Evolutionary conservation across 2,888 invertebrate genomes (phyloP).

Genomic region (Leptinotarsa rubiginosa): DNA sequence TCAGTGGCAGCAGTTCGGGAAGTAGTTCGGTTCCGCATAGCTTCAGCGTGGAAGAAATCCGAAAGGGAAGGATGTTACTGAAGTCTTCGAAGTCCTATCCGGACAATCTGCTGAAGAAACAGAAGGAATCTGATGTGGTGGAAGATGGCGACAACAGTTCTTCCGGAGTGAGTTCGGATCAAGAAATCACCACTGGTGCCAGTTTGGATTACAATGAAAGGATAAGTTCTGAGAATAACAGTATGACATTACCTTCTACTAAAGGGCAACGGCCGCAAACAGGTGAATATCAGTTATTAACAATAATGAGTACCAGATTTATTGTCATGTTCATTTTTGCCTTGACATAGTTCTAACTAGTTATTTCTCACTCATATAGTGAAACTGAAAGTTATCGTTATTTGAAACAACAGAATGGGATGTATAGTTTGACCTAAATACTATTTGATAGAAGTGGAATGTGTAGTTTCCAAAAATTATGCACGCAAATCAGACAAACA

Average conservation of each 20-base stretch:
- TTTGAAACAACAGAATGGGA: too few relatives aligned
- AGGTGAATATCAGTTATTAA: conserved; percentile 52
- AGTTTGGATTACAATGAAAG: conserved; percentile 65
- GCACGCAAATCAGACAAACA: too few relatives aligned
- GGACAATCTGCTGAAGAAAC: conserved; percentile 77
- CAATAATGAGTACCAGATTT: neutral
- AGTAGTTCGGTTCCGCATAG: conserved; percentile 86
- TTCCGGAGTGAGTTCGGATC: conserved; percentile 89
- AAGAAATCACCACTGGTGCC: conserved; percentile 75
- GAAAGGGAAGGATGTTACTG: conserved; percentile 85
- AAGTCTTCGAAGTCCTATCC: conserved; percentile 90
- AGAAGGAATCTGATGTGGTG: conserved; percentile 64
- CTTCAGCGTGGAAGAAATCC: conserved; percentile 89
- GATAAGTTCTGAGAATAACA: conserved; percentile 47
- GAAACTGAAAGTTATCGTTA: too few relatives aligned
- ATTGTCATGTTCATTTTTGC: neutral
- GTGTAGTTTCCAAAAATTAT: too few relatives aligned
- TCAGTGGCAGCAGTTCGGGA: conserved; percentile 76
- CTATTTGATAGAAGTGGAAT: too few relatives aligned
- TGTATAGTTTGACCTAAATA: too few relatives aligned
- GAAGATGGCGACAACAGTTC: conserved; percentile 91
- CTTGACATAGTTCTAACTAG: too few relatives aligned
- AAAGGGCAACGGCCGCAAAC: conserved; percentile 59
- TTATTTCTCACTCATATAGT: too few relatives aligned
- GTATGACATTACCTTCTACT: conserved; percentile 54